Percentiles rank a stretch among this genome's conserved stretches.
phyloP scores from a whole-genome alignment of 2,113 vertebrate genomes.

The Nothoprocta pentlandii region DNA sequence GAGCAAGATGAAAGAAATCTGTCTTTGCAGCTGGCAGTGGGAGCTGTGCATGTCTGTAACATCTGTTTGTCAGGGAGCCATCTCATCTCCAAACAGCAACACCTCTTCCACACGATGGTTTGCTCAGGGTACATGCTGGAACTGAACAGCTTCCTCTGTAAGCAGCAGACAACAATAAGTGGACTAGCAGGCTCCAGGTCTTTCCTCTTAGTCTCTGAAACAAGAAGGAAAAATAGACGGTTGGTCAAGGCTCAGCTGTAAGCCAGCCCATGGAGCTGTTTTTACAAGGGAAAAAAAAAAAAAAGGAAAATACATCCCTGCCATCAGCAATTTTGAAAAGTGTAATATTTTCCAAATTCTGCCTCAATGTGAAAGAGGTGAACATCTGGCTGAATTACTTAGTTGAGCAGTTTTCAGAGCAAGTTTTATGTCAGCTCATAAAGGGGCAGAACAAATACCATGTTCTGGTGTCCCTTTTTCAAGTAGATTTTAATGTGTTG shows the following conservation, averaged over 20 bases:
- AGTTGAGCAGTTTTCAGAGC: conserved; percentile 73
- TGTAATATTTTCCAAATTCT: conserved; percentile 79
- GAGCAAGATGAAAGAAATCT: neutral
- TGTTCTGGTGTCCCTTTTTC: conserved; percentile 10
- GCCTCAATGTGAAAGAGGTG: conserved; percentile 74
- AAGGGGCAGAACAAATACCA: conserved; percentile 55
- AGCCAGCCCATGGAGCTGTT: conserved; percentile 34
- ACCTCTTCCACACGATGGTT: neutral
- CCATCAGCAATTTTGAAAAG: conserved; percentile 73
- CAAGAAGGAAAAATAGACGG: conserved; percentile 54
- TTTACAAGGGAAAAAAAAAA: neutral
- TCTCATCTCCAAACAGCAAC: conserved; percentile 37
- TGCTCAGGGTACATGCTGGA: neutral
- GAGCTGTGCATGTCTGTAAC: conserved; percentile 36
- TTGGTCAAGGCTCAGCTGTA: conserved; percentile 53
- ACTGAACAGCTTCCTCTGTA: neutral
- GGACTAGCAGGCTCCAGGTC: conserved; percentile 59
- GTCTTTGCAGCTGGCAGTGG: neutral
- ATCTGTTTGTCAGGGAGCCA: conserved; percentile 62
- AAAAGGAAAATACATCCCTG: conserved; percentile 25
- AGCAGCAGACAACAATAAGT: conserved; percentile 17
- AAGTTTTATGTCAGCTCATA: conserved; percentile 76
- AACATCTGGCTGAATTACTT: conserved; percentile 82
- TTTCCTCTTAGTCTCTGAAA: conserved; percentile 42
- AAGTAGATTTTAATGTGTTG: conserved; percentile 1